Evolutionary conservation across 2,888 invertebrate genomes (phyloP), one percentile per base, ranked within the genome.

Genomic region (Meteorus colon): DNA sequence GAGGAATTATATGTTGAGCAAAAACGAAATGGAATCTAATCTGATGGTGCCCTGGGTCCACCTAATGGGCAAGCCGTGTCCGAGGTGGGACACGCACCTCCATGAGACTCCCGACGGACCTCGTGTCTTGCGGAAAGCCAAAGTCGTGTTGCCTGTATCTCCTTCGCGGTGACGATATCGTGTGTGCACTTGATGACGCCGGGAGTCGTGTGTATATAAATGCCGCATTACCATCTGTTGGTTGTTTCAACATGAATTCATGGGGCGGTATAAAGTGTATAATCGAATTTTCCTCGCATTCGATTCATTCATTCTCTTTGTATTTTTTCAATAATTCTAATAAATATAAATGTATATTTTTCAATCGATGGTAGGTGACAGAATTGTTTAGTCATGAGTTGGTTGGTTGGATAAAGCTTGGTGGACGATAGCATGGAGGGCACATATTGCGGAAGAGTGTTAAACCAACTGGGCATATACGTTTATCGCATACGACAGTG

Each of bases 41-140:
- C 89, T 89, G 89, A 89, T 89, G 87, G 84, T 85, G 84, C 88
- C 83, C 77, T 78, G 84, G 88, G 86, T 87, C 88, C 87, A 87
- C 87, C 86, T 89, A 89, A 89, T 89, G 89, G 89, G 87, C 88
- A 89, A 89, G 86, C 89, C 89, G 86, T 89, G 89, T 89, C 87
- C 76, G 74, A 75, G 55, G 55, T 73, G 85, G 85, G 88, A 87
- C 88, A 88, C 89, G 89, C 89, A 89, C 86, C 88, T 86, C 83
- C 77, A 68, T 70, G 72, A 74, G 78, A 79, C 81, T 78, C 80
- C 80, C 79, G 78, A 68, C 74, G 51, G 70, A 78, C 77, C 80
- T 80, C 80, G 82, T 82, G 82, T 81, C 81, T 79, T 77, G 82
- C 82, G 82, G 82, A 83, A 84, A 86, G 84, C 84, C 84, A 84